These are phyloP conservation scores for Meriones psammophilus DNA, from an alignment of 2,797 vertebrate genomes.

Conservation along the genomic window DNA sequence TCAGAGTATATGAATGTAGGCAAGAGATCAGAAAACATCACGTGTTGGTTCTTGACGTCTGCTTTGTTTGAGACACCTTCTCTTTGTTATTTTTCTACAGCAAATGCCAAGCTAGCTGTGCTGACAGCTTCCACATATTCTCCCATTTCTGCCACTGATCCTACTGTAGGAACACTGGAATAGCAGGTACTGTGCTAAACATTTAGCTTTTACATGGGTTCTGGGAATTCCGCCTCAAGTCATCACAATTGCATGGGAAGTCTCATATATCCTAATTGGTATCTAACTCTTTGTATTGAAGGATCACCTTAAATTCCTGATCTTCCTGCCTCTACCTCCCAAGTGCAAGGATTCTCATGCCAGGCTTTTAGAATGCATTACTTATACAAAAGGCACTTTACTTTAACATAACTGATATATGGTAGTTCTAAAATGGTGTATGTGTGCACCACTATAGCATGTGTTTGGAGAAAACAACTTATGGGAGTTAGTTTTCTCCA, in stretches of 20 bases:
- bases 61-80: background rate
- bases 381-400: background rate
- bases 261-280: background rate
- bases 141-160: background rate
- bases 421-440: slow-evolving; percentile 26
- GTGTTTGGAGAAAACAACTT: background rate
- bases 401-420: background rate
- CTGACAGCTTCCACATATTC: background rate
- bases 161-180: background rate
- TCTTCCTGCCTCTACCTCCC: background rate
- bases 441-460: background rate
- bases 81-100: background rate
- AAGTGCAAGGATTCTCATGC: background rate
- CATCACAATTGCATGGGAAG: background rate
- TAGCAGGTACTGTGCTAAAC: background rate
- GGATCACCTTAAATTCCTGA: background rate
- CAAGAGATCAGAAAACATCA: background rate
- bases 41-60: background rate
- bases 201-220: background rate
- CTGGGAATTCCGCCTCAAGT: background rate
- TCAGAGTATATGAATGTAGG: background rate
- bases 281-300: background rate
- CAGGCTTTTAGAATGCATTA: background rate
- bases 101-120: background rate
- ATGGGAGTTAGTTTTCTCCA: background rate